phyloP scores from a whole-genome alignment of 1,140 invertebrate genomes.

The Hypsibius dujardini region DNA sequence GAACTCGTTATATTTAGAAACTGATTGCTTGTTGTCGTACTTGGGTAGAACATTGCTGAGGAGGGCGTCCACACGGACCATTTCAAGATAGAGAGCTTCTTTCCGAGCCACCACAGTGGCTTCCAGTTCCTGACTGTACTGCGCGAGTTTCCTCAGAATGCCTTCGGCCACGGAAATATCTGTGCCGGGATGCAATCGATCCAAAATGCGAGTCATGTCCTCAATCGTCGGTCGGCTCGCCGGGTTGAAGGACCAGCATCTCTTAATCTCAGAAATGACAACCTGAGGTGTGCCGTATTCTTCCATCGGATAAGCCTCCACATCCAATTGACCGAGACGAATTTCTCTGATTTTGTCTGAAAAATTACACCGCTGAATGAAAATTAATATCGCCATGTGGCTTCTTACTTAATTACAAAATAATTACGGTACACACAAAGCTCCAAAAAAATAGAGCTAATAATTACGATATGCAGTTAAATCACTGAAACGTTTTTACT shows the following conservation, averaged over 20 bases:
- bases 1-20: neutral
- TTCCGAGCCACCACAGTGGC: neutral
- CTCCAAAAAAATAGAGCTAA: neutral
- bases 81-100: neutral
- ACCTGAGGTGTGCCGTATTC: neutral
- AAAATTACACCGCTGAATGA: no score
- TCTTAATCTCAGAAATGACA: neutral
- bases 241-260: neutral
- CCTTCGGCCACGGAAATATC: neutral
- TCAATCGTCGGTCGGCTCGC: neutral
- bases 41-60: neutral
- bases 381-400: no score
- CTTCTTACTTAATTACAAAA: neutral
- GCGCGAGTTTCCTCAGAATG: neutral
- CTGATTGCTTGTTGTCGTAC: neutral
- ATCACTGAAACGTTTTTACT: neutral
- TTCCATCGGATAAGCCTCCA: neutral
- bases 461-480: no score
- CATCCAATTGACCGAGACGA: neutral
- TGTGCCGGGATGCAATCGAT: neutral
- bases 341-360: no score
- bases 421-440: neutral
- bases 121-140: neutral
- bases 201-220: neutral
- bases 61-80: neutral